A percentile compares a stretch with the other conserved stretches of the same genome.
Conservation (phyloP, 2,797 vertebrate species). For the Brotogeris chrysoptera region DNA sequence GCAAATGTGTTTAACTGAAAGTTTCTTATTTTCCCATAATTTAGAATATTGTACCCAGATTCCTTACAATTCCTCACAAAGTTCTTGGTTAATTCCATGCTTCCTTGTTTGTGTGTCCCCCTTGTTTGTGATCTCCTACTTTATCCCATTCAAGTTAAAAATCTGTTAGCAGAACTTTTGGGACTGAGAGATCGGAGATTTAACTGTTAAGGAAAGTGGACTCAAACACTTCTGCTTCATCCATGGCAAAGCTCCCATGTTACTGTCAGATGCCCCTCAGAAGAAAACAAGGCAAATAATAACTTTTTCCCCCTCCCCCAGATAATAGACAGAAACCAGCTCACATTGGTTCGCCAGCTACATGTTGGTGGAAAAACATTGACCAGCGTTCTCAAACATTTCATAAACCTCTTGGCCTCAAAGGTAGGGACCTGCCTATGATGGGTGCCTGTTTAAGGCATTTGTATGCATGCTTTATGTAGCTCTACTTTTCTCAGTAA, state of each 20-base stretch:
- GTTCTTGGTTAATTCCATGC: not conserved
- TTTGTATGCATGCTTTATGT: not conserved
- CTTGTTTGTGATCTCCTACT: not conserved
- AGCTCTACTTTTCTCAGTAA: not conserved
- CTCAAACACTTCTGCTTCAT: not conserved
- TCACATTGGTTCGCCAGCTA: conserved; percentile 79
- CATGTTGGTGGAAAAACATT: conserved; percentile 81
- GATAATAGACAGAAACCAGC: conserved; percentile 84
- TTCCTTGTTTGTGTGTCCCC: not conserved
- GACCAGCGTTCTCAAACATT: conserved; percentile 79
- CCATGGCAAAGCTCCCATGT: not conserved
- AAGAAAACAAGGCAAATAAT: not conserved
- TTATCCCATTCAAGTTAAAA: not conserved
- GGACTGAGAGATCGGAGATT: not conserved
- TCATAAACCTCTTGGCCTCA: conserved; percentile 72
- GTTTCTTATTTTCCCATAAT: not conserved
- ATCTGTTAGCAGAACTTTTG: not conserved
- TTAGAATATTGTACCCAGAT: not conserved
- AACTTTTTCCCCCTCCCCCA: conserved; percentile 60
- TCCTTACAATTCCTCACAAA: not conserved
- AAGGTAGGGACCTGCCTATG: conserved; percentile 73
- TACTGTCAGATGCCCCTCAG: not conserved
- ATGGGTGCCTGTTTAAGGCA: not conserved
- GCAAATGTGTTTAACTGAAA: not conserved
- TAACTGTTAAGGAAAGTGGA: not conserved